A percentile compares a stretch with the other conserved stretches of the same genome.
Evolutionary conservation across 2,113 vertebrate genomes (phyloP).

Genomic region (Oryzias woworae): DNA sequence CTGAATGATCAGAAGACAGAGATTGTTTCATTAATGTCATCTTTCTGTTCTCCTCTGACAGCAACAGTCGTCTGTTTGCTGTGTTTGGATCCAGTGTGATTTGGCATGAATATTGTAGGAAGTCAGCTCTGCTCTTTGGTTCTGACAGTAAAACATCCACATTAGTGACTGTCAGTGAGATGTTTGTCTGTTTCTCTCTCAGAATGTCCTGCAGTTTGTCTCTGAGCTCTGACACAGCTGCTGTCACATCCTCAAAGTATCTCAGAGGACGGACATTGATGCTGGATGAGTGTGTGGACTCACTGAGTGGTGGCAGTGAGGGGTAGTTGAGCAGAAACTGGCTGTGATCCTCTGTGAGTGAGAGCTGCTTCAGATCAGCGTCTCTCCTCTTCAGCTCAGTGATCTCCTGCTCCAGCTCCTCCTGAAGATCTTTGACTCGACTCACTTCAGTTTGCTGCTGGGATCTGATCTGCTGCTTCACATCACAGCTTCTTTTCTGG

Average conservation of each 20-base stretch:
- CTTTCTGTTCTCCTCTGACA: constrained; percentile 17
- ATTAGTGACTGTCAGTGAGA: background rate
- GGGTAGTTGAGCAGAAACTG: no score
- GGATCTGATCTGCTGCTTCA: background rate
- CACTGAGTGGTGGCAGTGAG: no score
- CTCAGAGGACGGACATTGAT: no score
- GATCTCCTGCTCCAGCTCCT: no score
- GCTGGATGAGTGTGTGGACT: no score
- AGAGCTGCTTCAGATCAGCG: constrained; percentile 5
- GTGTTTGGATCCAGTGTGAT: background rate
- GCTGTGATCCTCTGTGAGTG: no score
- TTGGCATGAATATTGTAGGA: background rate
- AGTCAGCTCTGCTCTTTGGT: background rate
- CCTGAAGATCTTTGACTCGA: no score
- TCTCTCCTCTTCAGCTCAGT: no score
- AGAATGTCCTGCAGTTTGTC: background rate
- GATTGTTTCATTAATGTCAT: accelerated
- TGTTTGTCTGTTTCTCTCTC: background rate
- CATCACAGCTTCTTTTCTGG: no score
- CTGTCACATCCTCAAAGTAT: no score
- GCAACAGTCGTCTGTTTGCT: constrained; percentile 4
- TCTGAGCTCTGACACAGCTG: background rate
- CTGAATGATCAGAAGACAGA: background rate
- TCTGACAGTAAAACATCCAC: background rate
- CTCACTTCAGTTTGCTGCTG: no score